phyloP scores from a whole-genome alignment of 92 coral and sea anemone genomes.

The Epizoanthus rinbou region DNA sequence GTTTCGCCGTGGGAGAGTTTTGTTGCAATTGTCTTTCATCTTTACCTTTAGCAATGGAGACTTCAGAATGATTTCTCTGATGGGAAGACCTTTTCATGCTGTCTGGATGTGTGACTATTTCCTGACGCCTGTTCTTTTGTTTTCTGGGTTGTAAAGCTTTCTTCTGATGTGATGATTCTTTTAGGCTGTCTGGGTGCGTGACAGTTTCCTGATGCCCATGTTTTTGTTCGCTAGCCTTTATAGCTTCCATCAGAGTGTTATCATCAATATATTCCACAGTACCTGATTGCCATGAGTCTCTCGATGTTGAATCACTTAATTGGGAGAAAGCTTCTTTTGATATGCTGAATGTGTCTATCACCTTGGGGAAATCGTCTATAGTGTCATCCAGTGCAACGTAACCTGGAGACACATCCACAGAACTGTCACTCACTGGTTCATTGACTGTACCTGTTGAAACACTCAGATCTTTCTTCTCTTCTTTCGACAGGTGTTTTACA shows the following conservation, averaged over 20 bases:
- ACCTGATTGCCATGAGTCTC: not conserved
- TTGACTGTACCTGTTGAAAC: not conserved
- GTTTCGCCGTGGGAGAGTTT: too few species aligned
- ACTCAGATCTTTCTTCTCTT: not conserved
- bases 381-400: not conserved
- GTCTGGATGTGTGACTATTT: too few species aligned
- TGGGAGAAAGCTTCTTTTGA: constrained; percentile 17
- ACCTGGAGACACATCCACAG: not conserved
- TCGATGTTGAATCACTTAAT: not conserved
- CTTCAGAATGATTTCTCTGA: too few species aligned
- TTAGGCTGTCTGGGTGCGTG: not conserved
- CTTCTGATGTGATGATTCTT: not conserved
- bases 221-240: too few species aligned
- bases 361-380: not conserved
- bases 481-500: not conserved
- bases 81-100: too few species aligned
- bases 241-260: not conserved
- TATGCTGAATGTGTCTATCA: constrained; percentile 18
- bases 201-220: not conserved
- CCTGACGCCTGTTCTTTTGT: not conserved
- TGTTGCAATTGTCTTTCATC: too few species aligned
- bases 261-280: not conserved
- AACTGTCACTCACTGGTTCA: not conserved
- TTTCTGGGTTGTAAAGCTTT: not conserved
- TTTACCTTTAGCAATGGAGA: too few species aligned